phyloP scores from a whole-genome alignment of 2,113 vertebrate genomes.

The Embiotoca jacksoni region DNA sequence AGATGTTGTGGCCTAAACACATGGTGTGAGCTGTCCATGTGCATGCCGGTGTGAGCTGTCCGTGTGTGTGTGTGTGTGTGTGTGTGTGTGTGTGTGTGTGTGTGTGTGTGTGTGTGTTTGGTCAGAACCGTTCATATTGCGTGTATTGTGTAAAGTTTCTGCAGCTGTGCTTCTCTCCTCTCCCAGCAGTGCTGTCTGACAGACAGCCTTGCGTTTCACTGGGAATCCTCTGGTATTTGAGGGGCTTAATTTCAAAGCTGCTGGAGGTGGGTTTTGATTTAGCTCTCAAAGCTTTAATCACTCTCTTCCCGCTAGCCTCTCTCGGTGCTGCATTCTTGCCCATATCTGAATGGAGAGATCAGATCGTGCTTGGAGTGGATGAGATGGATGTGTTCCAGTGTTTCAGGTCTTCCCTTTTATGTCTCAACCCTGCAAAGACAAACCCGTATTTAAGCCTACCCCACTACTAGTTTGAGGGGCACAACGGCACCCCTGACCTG shows the following conservation, averaged over 20 bases:
- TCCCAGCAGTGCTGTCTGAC: slow-evolving; percentile 35
- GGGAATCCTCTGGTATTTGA: slow-evolving; percentile 67
- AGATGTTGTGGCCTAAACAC: slow-evolving; percentile 11
- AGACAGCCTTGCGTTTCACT: slow-evolving; percentile 61
- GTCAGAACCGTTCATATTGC: slow-evolving; percentile 31
- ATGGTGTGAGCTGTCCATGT: slow-evolving; percentile 18
- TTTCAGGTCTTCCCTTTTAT: slow-evolving; percentile 41
- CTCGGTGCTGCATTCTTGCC: slow-evolving; percentile 55
- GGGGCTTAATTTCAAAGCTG: slow-evolving; percentile 75
- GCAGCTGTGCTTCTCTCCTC: slow-evolving; percentile 50
- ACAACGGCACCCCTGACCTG: not conserved
- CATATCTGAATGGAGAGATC: slow-evolving; percentile 56
- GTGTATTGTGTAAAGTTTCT: slow-evolving; percentile 42
- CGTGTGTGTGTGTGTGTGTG: too few relatives aligned
- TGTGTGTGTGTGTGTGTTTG: slow-evolving; percentile 20
- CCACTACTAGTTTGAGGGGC: not conserved
- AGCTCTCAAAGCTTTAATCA: slow-evolving; percentile 66
- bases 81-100: not conserved
- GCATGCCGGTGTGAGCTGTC: not conserved
- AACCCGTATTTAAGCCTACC: not conserved
- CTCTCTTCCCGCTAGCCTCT: slow-evolving; percentile 50
- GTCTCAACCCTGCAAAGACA: slow-evolving; percentile 2
- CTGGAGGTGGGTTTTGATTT: slow-evolving; percentile 71
- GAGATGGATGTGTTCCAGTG: slow-evolving; percentile 24
- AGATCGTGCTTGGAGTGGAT: slow-evolving; percentile 45